Conservation (phyloP, 2,888 invertebrate species). For the Stenolophus ochropezus region DNA sequence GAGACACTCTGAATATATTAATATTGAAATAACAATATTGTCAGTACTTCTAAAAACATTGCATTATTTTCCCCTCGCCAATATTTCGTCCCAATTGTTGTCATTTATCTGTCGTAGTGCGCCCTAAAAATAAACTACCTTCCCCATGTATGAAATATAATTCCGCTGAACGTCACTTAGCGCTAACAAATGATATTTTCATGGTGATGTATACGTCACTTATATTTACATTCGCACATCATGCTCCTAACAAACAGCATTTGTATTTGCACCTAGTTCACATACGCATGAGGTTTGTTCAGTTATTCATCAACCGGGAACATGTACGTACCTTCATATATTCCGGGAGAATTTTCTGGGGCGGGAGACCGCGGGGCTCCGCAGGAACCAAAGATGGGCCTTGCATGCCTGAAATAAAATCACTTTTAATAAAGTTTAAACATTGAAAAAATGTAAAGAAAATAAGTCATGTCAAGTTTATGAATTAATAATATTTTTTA, state of each 20-base stretch:
- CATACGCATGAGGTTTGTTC: background rate
- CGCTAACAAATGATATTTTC: constrained; percentile 5
- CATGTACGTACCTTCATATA: constrained; percentile 73
- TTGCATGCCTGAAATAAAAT: constrained; percentile 79
- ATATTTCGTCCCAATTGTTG: background rate
- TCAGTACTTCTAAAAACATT: too few relatives aligned
- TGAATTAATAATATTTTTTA: too few relatives aligned
- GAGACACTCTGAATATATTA: too few relatives aligned
- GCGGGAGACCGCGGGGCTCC: constrained; percentile 83
- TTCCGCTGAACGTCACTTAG: constrained; percentile 21
- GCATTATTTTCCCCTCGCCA: background rate
- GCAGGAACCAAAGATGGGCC: constrained; percentile 80
- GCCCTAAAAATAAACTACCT: background rate
- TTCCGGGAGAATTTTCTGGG: constrained; percentile 82
- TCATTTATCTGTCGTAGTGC: background rate
- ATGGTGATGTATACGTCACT: constrained; percentile 29
- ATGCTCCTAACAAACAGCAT: constrained; percentile 21
- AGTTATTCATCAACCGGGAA: background rate
- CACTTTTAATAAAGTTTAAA: background rate
- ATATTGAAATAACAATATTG: too few relatives aligned
- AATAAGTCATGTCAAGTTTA: too few relatives aligned
- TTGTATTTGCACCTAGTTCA: background rate
- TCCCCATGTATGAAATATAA: background rate
- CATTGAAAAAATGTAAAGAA: background rate
- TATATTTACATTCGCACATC: constrained; percentile 5